A percentile compares a stretch with the other conserved stretches of the same genome.
Conservation (phyloP, 2,113 vertebrate species). For the Lichenostomus cassidix region DNA sequence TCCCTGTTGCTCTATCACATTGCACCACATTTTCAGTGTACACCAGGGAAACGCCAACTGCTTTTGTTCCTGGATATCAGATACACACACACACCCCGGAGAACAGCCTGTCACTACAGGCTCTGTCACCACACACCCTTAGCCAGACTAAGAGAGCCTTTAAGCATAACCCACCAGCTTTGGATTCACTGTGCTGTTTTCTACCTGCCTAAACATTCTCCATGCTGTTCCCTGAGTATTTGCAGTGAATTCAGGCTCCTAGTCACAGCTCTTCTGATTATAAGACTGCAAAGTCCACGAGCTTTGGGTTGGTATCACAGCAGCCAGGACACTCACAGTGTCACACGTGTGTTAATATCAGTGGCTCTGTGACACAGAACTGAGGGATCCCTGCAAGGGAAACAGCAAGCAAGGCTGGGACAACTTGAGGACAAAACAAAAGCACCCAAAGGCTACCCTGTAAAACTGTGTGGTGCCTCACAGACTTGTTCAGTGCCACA, state of each 20-base stretch:
- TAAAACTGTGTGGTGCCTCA: not conserved
- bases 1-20: conserved; percentile 4
- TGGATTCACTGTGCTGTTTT: not conserved
- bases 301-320: not conserved
- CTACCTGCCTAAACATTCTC: not conserved
- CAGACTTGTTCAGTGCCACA: not conserved
- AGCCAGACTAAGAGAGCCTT: not conserved
- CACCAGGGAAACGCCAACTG: not conserved
- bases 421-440: not conserved
- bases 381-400: not conserved
- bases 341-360: not conserved
- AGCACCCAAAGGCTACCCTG: not conserved
- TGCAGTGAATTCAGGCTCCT: not conserved
- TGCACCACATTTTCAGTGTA: not conserved
- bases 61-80: conserved; percentile 33
- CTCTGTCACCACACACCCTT: not conserved
- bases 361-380: not conserved
- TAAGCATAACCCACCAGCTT: fast-evolving
- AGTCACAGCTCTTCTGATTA: not conserved
- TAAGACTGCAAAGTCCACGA: not conserved
- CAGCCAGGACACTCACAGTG: not conserved
- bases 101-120: not conserved
- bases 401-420: not conserved
- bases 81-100: not conserved
- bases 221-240: not conserved